A percentile compares a stretch with the other conserved stretches of the same genome.
phyloP scores from a whole-genome alignment of 2,797 vertebrate species.

The Rhinichthys osculus region DNA sequence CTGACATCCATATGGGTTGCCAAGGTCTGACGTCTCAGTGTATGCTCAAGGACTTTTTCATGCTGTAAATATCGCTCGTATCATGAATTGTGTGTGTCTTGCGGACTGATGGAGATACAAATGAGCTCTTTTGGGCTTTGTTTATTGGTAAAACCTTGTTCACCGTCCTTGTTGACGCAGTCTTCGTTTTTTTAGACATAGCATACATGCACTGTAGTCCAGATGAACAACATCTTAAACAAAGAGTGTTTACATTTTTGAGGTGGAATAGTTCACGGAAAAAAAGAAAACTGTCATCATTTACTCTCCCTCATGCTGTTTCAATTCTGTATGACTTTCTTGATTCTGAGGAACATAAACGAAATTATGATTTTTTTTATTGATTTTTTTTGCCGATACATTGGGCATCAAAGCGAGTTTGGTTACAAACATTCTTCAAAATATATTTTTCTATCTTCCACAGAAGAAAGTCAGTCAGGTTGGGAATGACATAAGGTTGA shows the following conservation, averaged over 20 bases:
- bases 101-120: constrained; percentile 34
- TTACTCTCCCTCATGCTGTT: not conserved
- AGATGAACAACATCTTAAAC: not conserved
- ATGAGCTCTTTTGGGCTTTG: constrained; percentile 21
- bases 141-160: constrained; percentile 32
- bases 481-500: not conserved
- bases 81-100: constrained; percentile 20
- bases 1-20: constrained; percentile 42
- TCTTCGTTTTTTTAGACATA: not conserved
- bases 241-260: not conserved
- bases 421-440: not conserved
- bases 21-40: constrained; percentile 49
- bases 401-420: not conserved
- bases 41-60: constrained; percentile 44
- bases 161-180: not conserved
- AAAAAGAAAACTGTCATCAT: not conserved
- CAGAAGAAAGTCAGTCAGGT: not conserved
- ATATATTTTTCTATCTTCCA: not conserved
- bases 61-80: constrained; percentile 33
- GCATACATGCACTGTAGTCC: not conserved
- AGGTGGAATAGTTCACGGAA: not conserved
- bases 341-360: not conserved
- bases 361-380: not conserved
- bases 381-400: not conserved
- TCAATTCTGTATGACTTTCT: not conserved